These are phyloP conservation scores for Zosterops japonicus DNA, from an alignment of 2,113 vertebrate species.

Conservation along the genomic window DNA sequence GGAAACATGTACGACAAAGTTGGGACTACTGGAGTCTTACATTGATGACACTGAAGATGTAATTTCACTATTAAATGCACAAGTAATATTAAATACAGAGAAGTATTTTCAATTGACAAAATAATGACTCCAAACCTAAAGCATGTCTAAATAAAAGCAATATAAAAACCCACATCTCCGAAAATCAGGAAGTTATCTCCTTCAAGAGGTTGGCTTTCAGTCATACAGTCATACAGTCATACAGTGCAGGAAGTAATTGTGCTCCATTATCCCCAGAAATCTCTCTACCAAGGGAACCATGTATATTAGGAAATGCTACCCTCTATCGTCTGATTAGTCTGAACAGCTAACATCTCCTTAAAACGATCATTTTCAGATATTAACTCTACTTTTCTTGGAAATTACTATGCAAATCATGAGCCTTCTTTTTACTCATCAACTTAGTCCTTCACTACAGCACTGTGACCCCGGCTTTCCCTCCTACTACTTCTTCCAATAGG, in stretches of 20 bases:
- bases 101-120: neutral
- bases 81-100: neutral
- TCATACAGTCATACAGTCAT: too few species aligned
- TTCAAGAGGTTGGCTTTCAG: neutral
- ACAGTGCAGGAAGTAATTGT: neutral
- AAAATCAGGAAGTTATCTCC: neutral
- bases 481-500: neutral
- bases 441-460: neutral
- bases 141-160: neutral
- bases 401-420: neutral
- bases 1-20: neutral
- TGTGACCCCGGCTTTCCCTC: neutral
- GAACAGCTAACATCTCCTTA: neutral
- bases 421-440: neutral
- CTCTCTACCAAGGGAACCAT: neutral
- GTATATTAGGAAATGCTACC: constrained; percentile 45
- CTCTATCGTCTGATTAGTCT: constrained; percentile 9
- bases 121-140: neutral
- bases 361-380: neutral
- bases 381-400: neutral
- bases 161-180: neutral
- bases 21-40: neutral
- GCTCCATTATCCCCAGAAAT: neutral
- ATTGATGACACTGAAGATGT: neutral
- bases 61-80: neutral